A percentile compares a stretch with the other conserved stretches of the same genome.
phyloP scores from a whole-genome alignment of 2,888 invertebrate species.

The Bimastos eiseni region DNA sequence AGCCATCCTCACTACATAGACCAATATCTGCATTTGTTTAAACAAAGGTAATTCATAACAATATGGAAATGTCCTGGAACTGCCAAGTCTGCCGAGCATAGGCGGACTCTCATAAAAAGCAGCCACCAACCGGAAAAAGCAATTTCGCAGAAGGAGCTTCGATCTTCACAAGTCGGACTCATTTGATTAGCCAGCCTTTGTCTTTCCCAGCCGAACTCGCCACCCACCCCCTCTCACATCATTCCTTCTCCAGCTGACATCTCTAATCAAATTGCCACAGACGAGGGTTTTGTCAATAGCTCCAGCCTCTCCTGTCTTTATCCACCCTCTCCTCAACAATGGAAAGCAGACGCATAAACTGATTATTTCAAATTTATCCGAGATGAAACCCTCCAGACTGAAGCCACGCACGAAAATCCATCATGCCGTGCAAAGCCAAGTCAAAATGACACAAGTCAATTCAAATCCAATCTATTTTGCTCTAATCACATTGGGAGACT shows the following conservation, averaged over 20 bases:
- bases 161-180: not conserved
- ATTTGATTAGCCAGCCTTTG: not conserved
- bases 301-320: not conserved
- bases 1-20: not conserved
- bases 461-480: not conserved
- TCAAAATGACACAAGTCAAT: not conserved
- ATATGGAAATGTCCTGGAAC: not conserved
- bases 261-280: not conserved
- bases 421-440: not conserved
- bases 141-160: not conserved
- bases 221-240: not conserved
- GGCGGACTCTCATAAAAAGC: not conserved
- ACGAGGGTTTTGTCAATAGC: not conserved
- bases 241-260: not conserved
- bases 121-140: not conserved
- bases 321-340: not conserved
- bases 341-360: not conserved
- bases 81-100: not conserved
- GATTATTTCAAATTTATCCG: constrained; percentile 5
- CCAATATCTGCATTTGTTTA: too few relatives aligned
- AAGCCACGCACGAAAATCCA: not conserved
- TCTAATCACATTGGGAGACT: not conserved
- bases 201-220: not conserved
- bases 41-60: not conserved
- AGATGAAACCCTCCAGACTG: not conserved